Evolutionary conservation across 1,140 invertebrate genomes (phyloP), one percentile per base, ranked within the genome.

Genomic region (Himalopsyche phryganea): DNA sequence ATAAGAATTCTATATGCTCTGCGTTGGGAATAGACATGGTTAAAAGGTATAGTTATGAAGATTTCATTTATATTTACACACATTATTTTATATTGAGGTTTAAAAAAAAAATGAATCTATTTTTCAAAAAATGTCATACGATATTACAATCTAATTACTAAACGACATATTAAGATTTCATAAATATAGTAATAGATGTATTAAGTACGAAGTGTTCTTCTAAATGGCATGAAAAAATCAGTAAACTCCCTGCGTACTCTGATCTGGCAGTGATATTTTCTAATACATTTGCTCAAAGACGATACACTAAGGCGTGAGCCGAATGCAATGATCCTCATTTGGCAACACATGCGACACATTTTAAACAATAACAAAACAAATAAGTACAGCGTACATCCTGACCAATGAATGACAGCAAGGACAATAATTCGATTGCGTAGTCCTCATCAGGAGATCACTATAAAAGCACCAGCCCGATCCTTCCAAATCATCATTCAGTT

Each of bases 401-500:
- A 47, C 15, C 23, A 42, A n/a, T n/a, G 36, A 28, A 40, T 46
- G 48, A 55, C 53, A 56, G 42, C 60, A 63, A 63, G 60, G 60
- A 63, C 55, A 48, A 20, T 45, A 20, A 13, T 19, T 50, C 14
- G 33, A 20, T 38, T 28, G 9, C 23, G 23, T 28, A 28, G 23
- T 28, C 23, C 9, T 28, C 23, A 28, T 28, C 23, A 28, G 4
- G 4, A 9, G 23, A 28, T 28, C 9, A 45, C 45, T 63, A 63
- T 63, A 63, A 52, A 63, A 63, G 60, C 17, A 15, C 40, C 35
- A 17, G 33, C 13, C 44, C n/a, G 9, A 52, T 60, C 36, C 45
- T 47, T 41, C 35, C 18, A 42, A 42, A 19, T 46, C 51, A 63
- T 58, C 60, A 63, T 54, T 63, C 60, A 63, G 60, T 63, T 63